phyloP scores from a whole-genome alignment of 2,888 invertebrate genomes.

The Stenotaenia linearis region DNA sequence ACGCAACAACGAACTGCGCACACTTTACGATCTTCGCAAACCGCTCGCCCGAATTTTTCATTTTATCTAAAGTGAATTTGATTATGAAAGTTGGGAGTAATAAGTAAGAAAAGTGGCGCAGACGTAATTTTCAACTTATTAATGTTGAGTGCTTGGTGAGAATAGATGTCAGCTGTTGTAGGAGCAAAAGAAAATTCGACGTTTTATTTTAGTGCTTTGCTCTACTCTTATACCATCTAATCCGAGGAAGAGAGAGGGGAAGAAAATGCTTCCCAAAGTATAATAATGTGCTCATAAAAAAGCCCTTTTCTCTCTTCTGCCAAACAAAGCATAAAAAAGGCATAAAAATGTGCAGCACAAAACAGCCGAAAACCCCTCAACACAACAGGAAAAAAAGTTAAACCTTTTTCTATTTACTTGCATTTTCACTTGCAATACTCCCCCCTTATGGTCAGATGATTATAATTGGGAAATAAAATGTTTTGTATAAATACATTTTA shows the following conservation, averaged over 20 bases:
- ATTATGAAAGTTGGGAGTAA: background rate
- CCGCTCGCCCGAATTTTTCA: background rate
- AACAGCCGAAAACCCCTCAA: background rate
- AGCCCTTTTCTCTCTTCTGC: background rate
- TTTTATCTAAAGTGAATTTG: background rate
- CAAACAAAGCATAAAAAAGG: conserved; percentile 11
- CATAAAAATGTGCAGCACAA: conserved; percentile 8
- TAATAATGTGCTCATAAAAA: conserved; percentile 6
- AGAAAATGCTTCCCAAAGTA: conserved; percentile 15
- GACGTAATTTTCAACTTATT: conserved; percentile 4
- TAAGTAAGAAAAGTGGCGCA: background rate
- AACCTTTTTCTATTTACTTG: background rate
- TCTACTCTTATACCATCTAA: background rate
- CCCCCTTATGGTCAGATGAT: too few species aligned
- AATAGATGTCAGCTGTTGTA: conserved; percentile 6
- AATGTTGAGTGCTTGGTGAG: background rate
- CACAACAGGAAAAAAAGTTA: background rate
- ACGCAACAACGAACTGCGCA: too few species aligned
- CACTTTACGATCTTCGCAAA: too few species aligned
- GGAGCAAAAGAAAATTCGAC: conserved; percentile 6
- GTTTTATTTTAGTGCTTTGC: conserved; percentile 6
- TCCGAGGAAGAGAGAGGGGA: conserved; percentile 6
- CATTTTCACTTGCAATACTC: background rate
- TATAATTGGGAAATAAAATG: too few species aligned
- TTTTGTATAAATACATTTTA: background rate